Base-by-base conservation (phyloP, 2,888 invertebrate species). In the Anagyrus pseudococci region DNA sequence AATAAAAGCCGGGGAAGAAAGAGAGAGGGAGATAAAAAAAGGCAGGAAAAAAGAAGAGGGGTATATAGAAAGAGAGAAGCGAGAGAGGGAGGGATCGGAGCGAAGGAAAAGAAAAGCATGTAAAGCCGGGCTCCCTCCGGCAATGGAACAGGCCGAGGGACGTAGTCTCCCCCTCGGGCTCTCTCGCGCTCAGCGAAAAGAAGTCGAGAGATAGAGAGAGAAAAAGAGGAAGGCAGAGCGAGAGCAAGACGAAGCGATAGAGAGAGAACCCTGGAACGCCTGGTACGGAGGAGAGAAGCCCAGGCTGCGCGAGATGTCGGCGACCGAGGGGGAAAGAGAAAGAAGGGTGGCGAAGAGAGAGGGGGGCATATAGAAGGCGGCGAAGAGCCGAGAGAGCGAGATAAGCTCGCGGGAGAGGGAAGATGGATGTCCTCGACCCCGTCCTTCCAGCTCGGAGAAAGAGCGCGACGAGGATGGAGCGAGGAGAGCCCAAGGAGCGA, bases 351-450 rank as follows among this genome's bases (percentile, higher is more conserved):
- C 1, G 57, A 49, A 26, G 41, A 44, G 17, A 59, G 58, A 62
- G 20, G 17, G 23, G 8, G 4, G 17, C 19, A 47, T 44, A 47
- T 33, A n/a, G 62, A 41, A 62, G 57, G 59, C 58, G 49, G 20
- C 71, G 71, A 60, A 66, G 66, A 63, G 64, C 64, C 58, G 56
- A 59, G 73, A 71, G 69, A 72, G 72, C 72, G 73, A 72, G 73
- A 71, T 70, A 70, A 71, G 70, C 68, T 60, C 68, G 52, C 68
- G 52, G 67, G 71, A 70, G 76, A 72, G 74, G 71, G 76, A 79
- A 81, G 80, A 80, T 78, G 76, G 74, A 81, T 80, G 77, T 78
- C 75, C 79, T 77, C 78, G 79, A 75, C 73, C 75, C 75, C 74
- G 73, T 76, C 77, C 78, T 74, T 69, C 70, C 69, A 59, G 66